Evolutionary conservation across 2,797 vertebrate genomes (phyloP).

Genomic region (Threskiornis aethiopicus): DNA sequence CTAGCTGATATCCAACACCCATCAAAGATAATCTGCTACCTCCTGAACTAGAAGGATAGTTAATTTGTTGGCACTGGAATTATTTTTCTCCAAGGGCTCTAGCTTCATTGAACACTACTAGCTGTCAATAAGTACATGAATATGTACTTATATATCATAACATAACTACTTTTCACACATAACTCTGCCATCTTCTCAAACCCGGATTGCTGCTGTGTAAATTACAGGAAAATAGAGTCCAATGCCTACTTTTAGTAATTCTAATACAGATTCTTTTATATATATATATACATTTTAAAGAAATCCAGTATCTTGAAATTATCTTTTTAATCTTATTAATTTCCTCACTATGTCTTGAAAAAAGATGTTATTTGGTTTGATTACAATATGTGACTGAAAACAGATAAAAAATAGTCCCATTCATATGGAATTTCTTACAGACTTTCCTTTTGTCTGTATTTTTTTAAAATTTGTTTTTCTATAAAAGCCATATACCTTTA

Average conservation of each 20-base stretch:
- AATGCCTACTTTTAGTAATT: background rate
- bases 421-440: background rate
- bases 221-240: background rate
- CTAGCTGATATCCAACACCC: background rate
- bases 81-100: background rate
- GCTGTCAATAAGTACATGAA: background rate
- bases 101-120: background rate
- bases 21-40: background rate
- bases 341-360: background rate
- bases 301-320: background rate
- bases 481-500: accelerated
- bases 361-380: background rate
- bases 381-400: background rate
- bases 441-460: background rate
- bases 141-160: background rate
- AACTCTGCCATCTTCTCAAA: background rate
- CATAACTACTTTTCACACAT: background rate
- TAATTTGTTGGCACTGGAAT: background rate
- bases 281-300: background rate
- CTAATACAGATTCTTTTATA: background rate
- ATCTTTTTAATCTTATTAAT: background rate
- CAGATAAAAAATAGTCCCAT: background rate
- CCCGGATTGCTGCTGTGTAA: background rate
- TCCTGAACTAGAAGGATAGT: background rate
- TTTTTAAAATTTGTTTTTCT: background rate